phyloP scores from a whole-genome alignment of 2,113 vertebrate genomes.

The Megalops atlanticus region DNA sequence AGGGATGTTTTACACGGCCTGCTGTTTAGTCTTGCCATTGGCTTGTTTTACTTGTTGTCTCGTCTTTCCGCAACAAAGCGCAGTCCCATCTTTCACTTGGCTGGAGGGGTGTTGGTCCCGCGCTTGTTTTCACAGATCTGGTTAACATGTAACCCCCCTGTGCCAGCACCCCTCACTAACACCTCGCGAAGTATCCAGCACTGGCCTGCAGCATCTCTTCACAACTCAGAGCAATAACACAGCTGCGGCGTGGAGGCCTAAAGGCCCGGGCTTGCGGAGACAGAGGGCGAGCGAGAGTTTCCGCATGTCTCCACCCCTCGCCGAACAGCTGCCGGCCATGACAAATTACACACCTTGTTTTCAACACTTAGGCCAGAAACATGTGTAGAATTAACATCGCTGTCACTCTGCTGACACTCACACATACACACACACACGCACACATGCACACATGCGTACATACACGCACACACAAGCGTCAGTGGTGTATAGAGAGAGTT shows the following conservation, averaged over 20 bases:
- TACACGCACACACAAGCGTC: constrained; percentile 12
- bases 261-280: too few relatives aligned
- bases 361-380: constrained; percentile 42
- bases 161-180: constrained; percentile 28
- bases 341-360: constrained; percentile 66
- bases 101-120: background rate
- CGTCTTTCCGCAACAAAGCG: background rate
- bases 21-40: background rate
- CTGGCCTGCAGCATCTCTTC: constrained; percentile 59
- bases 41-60: constrained; percentile 23
- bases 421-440: background rate
- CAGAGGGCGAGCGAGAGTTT: constrained; percentile 60
- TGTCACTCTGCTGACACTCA: constrained; percentile 16
- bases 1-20: background rate
- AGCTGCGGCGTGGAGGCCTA: constrained; percentile 61
- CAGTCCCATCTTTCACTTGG: background rate
- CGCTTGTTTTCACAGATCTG: background rate
- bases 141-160: constrained; percentile 4
- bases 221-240: constrained; percentile 73
- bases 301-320: constrained; percentile 12
- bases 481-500: constrained; percentile 11
- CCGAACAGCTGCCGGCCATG: constrained; percentile 73
- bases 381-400: constrained; percentile 29
- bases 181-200: constrained; percentile 66
- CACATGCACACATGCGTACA: background rate